Evolutionary conservation across 1,140 invertebrate species (phyloP), one percentile per base, ranked within the genome.

Genomic region (Aphaenogaster rudis): DNA sequence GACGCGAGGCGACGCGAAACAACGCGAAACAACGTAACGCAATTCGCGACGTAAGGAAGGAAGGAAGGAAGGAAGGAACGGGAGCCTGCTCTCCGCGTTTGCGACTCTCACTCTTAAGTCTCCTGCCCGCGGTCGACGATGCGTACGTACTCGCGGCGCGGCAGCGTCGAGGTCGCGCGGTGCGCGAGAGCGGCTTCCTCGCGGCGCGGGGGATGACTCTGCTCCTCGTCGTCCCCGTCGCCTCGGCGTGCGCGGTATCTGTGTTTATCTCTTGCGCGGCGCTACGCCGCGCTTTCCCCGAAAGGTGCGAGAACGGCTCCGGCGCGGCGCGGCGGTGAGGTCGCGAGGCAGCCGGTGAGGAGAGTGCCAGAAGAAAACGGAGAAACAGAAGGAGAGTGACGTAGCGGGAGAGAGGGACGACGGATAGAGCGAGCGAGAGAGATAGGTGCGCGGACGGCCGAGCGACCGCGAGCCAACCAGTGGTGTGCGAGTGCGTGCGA

Each of bases 181-280:
- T 91, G 85, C 86, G 78, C 86, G 87, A 89, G 90, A 87, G 85
- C 71, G 89, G 85, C 90, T 90, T 91, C 85, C 86, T 88, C 85
- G 89, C 86, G 93, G 72, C 92, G 88, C 88, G 91, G 91, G 91
- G 93, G 92, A 88, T 93, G 88, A 93, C 71, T 91, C 52, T n/a
- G 52, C 11, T 42, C 39, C 36, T 17, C 77, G 39, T 72, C 66
- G 67, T 72, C 64, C 8, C 82, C 57, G 15, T 78, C 76, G 9
- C 67, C 42, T 28, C 71, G 15, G 42, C 6, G 66, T n/a, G 13
- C 28, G 13, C 48, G 52, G 13, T 59, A 36, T 45, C 28, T n/a
- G 50, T 50, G 66, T 82, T 71, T 48, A 59, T 74, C 66, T 15
- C 42, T 61, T n/a, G 13, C 36, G 9, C 77, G 28, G 21, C 50